Conservation (phyloP, 2,888 invertebrate species). For the Zootermopsis nevadensis region DNA sequence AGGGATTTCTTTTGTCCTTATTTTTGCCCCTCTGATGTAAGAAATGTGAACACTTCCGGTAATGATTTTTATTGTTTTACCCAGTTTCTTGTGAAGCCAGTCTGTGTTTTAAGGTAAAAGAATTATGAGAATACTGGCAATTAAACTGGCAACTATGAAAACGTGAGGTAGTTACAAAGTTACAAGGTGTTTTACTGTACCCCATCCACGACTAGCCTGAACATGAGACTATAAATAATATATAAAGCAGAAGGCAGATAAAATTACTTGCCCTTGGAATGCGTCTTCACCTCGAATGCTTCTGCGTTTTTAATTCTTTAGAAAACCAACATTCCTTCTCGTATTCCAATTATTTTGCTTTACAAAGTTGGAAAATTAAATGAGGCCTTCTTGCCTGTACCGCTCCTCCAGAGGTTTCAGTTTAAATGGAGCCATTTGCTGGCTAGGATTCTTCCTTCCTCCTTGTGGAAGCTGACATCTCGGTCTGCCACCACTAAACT, state of each 20-base stretch:
- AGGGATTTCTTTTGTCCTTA: no score
- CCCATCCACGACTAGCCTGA: neutral
- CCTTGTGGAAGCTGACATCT: neutral
- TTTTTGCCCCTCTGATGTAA: no score
- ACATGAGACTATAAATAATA: neutral
- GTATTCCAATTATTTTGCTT: conserved; percentile 5
- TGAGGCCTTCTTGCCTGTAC: neutral
- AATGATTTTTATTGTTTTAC: no score
- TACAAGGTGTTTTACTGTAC: no score
- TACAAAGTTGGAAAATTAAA: conserved; percentile 1
- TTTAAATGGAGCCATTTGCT: conserved; percentile 16
- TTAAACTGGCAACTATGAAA: no score
- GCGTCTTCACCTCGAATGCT: neutral
- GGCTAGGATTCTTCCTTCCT: neutral
- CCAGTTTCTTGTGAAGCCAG: no score
- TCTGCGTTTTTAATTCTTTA: neutral
- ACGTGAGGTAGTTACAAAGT: no score
- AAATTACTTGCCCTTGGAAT: neutral
- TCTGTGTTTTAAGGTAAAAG: no score
- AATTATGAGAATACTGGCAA: no score
- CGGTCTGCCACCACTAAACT: neutral
- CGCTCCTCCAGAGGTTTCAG: neutral
- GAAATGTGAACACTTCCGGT: no score
- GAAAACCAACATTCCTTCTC: conserved; percentile 3
- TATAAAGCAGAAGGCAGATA: neutral